phyloP scores from a whole-genome alignment of 2,797 vertebrate genomes.

The Iguana delicatissima region DNA sequence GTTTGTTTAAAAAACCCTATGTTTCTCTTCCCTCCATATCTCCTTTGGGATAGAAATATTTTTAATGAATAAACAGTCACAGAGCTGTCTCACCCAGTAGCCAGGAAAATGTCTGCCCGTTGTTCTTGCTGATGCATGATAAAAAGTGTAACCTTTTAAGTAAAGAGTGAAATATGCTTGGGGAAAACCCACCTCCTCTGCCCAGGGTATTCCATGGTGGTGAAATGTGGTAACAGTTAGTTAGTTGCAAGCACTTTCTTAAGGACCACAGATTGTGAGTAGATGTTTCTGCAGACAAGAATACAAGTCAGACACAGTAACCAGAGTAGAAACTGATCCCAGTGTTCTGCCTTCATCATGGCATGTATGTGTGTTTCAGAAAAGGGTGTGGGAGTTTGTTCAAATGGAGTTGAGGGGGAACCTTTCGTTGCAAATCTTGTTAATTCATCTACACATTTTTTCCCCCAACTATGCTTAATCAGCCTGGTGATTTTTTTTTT shows the following conservation, averaged over 20 bases:
- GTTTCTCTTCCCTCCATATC: not conserved
- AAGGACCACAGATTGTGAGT: not conserved
- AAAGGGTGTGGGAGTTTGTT: no score
- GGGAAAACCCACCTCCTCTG: not conserved
- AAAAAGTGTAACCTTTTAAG: not conserved
- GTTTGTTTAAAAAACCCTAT: no score
- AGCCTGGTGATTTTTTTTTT: not conserved
- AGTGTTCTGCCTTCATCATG: not conserved
- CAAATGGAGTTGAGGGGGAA: not conserved
- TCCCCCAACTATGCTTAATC: not conserved
- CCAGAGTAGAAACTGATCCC: not conserved
- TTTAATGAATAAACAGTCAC: not conserved
- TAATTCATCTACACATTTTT: not conserved
- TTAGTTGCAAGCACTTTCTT: not conserved
- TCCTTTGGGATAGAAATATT: not conserved
- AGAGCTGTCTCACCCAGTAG: not conserved
- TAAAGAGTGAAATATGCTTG: not conserved
- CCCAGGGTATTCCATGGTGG: not conserved
- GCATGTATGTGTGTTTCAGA: not conserved
- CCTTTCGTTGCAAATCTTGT: not conserved
- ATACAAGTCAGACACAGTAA: not conserved
- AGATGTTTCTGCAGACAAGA: not conserved
- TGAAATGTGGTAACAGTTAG: not conserved
- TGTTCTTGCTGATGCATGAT: not conserved
- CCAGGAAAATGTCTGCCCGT: no score